phyloP scores from a whole-genome alignment of 2,888 invertebrate species.

The Philonicus albiceps region DNA sequence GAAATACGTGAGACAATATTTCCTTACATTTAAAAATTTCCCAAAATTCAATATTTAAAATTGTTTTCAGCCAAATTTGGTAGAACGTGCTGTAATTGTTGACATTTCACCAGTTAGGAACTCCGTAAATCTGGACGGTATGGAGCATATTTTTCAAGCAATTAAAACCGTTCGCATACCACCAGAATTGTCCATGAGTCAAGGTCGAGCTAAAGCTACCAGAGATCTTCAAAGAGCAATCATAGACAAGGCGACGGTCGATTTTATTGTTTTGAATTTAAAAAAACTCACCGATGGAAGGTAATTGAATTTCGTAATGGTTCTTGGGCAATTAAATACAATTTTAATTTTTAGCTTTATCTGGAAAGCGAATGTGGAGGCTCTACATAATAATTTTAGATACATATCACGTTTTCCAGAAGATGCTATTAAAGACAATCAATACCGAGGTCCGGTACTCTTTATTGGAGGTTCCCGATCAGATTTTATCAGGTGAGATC shows the following conservation, averaged over 20 bases:
- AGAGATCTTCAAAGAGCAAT: conserved; percentile 68
- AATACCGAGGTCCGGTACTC: conserved; percentile 73
- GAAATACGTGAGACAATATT: conserved; percentile 61
- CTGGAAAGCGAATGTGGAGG: conserved; percentile 83
- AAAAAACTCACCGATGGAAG: conserved; percentile 70
- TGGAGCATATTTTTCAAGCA: conserved; percentile 71
- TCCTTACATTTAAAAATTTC: neutral
- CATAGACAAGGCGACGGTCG: conserved; percentile 69
- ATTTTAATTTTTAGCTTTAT: conserved; percentile 60
- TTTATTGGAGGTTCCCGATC: conserved; percentile 90
- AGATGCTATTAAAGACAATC: conserved; percentile 10
- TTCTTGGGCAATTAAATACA: neutral
- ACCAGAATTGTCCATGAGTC: conserved; percentile 70
- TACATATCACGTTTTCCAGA: conserved; percentile 73
- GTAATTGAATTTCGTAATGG: neutral
- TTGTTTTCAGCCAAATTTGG: conserved; percentile 64
- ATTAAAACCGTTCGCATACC: conserved; percentile 71
- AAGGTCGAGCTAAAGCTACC: conserved; percentile 74
- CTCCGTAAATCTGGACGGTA: conserved; percentile 68
- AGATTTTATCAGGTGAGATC: conserved; percentile 69
- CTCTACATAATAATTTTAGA: conserved; percentile 71
- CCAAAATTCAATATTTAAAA: neutral
- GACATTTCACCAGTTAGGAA: conserved; percentile 74
- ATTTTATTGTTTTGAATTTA: conserved; percentile 88
- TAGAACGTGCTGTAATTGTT: conserved; percentile 74